Conservation (phyloP, 2,888 invertebrate species). For the Galerucella nymphaeae region DNA sequence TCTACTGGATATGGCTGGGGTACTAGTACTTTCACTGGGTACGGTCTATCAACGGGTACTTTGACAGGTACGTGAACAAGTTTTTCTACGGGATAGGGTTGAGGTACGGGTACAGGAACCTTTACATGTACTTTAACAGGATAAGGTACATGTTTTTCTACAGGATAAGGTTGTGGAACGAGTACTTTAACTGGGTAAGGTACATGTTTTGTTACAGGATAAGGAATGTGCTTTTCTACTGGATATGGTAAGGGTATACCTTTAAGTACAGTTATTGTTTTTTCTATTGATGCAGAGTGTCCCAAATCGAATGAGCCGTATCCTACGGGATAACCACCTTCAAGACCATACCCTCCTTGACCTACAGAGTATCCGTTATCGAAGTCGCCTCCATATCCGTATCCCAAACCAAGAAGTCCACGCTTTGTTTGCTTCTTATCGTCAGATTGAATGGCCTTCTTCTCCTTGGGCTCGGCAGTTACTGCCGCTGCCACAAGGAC, state of each 20-base stretch:
- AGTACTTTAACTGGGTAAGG: conserved; percentile 73
- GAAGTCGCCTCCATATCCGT: conserved; percentile 82
- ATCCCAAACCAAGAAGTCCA: conserved; percentile 81
- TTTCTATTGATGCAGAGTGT: conserved; percentile 69
- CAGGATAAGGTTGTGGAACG: conserved; percentile 75
- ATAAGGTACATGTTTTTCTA: conserved; percentile 78
- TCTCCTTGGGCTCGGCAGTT: conserved; percentile 72
- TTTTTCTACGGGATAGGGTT: conserved; percentile 84
- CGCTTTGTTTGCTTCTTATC: conserved; percentile 87
- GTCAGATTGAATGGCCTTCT: conserved; percentile 63
- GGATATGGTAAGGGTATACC: conserved; percentile 75
- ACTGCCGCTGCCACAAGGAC: conserved; percentile 76
- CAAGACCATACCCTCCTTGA: conserved; percentile 66
- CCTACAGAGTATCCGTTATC: conserved; percentile 78
- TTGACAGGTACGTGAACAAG: conserved; percentile 76
- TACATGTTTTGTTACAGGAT: conserved; percentile 75
- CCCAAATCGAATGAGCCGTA: conserved; percentile 52
- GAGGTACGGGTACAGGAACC: conserved; percentile 81
- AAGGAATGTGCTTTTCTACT: conserved; percentile 73
- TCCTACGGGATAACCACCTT: conserved; percentile 49
- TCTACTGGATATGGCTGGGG: conserved; percentile 85
- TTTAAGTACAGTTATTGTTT: conserved; percentile 75
- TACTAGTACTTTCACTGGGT: conserved; percentile 82
- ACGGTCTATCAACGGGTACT: conserved; percentile 81
- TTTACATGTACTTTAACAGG: conserved; percentile 83